Base-by-base conservation (phyloP, 92 coral and sea anemone species). In the Parazoanthus atlanticus region DNA sequence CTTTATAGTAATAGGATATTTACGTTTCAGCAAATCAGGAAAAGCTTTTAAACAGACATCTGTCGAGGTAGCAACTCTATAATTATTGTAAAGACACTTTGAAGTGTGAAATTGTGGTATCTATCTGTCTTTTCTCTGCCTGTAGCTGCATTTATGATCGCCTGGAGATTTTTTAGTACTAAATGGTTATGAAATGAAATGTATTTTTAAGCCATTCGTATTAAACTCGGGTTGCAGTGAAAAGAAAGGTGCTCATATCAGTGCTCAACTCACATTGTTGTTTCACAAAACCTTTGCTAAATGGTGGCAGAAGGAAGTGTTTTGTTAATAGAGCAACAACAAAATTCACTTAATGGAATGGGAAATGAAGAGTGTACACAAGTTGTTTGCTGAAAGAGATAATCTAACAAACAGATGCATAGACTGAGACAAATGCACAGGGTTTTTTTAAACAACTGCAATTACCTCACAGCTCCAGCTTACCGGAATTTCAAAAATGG, bases 1-100 rank as follows among this genome's bases (percentile, higher is more conserved):
- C 16, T 32, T 36, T 23, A 70, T 43, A 58, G 76, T 58, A 28
- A 82, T 36, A 6, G 74, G 56, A 82, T 82, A 65, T n/a, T 81
- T 82, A 28, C 31, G 65, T 47, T 70, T 70, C 78, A 84, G 41
- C 87, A 71, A 84, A 71, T 46, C 74, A 46, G 76, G 25, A 28
- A 67, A 67, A 67, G 86, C 56, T 9, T 41, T 40, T 67, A 40
- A 83, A 40, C 77, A 69, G 15, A 83, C 25, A 21, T 67, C 33
- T 65, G 75, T 25, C 56, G 65, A 82, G n/a, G 46, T 0, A 69
- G 11, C 26, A 81, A 66, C 17, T 31, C 47, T 19, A 23, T 66
- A 47, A 13, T 29, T 43, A 58, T 36, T 8, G 78, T 33, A 30
- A 73, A 75, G 49, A 26, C 49, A 34, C 76, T 34, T 33, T 64